These are phyloP conservation scores for Brachyptera putata DNA, from an alignment of 2,888 invertebrate genomes.

Conservation along the genomic window DNA sequence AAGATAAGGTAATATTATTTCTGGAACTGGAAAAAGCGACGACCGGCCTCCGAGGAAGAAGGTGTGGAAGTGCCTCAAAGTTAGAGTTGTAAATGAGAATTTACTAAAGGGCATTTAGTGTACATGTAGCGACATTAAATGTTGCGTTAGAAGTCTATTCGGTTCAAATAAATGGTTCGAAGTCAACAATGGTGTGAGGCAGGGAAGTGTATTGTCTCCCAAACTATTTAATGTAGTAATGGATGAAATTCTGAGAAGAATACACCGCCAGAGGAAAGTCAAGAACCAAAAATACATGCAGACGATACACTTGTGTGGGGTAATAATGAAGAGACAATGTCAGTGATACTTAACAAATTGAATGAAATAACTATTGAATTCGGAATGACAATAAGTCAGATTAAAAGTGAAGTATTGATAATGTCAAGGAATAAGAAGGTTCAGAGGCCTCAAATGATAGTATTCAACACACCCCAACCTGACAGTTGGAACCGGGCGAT, in stretches of 20 bases:
- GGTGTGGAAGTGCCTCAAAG: background rate
- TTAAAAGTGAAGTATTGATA: background rate
- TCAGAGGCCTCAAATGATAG: background rate
- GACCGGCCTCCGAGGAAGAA: background rate
- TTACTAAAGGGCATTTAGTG: background rate
- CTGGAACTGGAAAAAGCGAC: slow-evolving; percentile 2
- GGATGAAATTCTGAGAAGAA: background rate
- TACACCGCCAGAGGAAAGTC: too few species aligned
- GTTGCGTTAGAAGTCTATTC: background rate
- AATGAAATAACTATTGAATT: background rate
- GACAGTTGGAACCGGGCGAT: too few species aligned
- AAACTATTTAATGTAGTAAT: background rate
- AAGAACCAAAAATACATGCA: background rate
- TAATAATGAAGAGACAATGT: background rate
- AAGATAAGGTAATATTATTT: background rate
- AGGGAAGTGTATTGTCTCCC: background rate
- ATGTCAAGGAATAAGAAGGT: background rate
- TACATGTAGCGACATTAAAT: background rate
- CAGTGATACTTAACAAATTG: too few species aligned
- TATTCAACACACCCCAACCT: too few species aligned
- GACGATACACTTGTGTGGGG: background rate
- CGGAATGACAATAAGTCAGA: background rate
- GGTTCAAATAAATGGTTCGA: background rate
- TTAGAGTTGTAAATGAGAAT: background rate
- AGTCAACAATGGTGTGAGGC: background rate